These are phyloP conservation scores for Paralichthys olivaceus DNA, from an alignment of 2,113 vertebrate species.

Conservation along the genomic window DNA sequence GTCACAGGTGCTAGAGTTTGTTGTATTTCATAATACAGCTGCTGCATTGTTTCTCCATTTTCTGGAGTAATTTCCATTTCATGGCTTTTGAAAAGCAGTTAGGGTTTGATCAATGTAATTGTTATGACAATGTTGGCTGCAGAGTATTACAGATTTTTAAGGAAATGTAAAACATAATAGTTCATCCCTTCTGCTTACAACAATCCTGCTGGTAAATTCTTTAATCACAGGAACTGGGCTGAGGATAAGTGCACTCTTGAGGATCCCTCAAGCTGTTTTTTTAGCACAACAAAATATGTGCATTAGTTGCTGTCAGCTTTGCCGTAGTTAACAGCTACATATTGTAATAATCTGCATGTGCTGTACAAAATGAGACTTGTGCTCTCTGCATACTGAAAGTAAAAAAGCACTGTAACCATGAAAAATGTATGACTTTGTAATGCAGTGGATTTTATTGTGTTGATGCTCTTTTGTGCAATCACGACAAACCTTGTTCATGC, in stretches of 20 bases:
- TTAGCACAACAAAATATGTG: conserved; percentile 15
- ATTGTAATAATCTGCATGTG: conserved; percentile 12
- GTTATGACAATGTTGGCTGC: neutral
- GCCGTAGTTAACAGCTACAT: neutral
- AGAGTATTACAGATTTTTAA: neutral
- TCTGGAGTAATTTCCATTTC: conserved; percentile 10
- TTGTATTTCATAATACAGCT: conserved; percentile 6
- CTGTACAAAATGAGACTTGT: conserved; percentile 1
- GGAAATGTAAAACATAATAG: neutral
- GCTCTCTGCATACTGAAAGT: conserved; percentile 5
- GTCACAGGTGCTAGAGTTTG: neutral
- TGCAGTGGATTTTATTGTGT: neutral
- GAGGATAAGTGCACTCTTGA: neutral
- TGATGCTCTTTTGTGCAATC: neutral
- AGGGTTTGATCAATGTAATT: neutral
- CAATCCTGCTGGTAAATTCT: neutral
- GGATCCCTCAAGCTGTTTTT: conserved; percentile 21
- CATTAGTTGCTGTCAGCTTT: conserved; percentile 26
- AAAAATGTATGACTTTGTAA: conserved; percentile 12
- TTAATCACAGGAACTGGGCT: conserved; percentile 7
- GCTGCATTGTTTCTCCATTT: neutral
- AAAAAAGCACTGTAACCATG: conserved; percentile 18
- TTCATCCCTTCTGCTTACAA: neutral
- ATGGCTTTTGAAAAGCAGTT: conserved; percentile 17
- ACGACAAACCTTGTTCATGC: neutral